A percentile compares a stretch with the other conserved stretches of the same genome.
phyloP scores from a whole-genome alignment of 1,140 invertebrate genomes.

The Drosophila dunni region DNA sequence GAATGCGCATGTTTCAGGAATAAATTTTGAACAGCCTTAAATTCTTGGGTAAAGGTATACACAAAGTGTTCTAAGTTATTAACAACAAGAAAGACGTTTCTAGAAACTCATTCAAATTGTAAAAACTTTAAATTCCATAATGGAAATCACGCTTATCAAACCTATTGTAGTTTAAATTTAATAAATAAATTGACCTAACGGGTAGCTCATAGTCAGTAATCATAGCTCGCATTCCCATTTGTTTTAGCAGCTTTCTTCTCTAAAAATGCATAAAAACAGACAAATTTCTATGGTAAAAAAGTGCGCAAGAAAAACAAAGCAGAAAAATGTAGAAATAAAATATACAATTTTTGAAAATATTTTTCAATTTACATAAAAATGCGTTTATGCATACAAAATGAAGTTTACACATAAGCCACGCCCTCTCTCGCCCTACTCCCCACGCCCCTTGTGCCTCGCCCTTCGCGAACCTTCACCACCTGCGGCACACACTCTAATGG shows the following conservation, averaged over 20 bases:
- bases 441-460: constrained; percentile 56
- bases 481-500: constrained; percentile 23
- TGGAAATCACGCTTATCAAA: too few relatives aligned
- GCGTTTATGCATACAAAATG: constrained; percentile 79
- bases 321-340: neutral
- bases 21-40: neutral
- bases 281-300: neutral
- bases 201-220: too few relatives aligned
- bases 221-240: neutral
- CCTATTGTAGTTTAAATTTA: too few relatives aligned
- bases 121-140: too few relatives aligned
- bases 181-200: too few relatives aligned
- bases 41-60: too few relatives aligned
- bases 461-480: constrained; percentile 38
- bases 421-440: neutral
- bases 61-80: too few relatives aligned
- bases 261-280: neutral
- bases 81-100: too few relatives aligned
- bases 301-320: constrained; percentile 8
- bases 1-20: neutral
- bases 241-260: neutral
- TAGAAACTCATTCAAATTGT: too few relatives aligned
- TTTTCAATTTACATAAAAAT: constrained; percentile 82
- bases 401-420: constrained; percentile 53
- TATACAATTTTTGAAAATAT: constrained; percentile 60